phyloP scores from a whole-genome alignment of 2,113 vertebrate species.

The Symphodus melops region DNA sequence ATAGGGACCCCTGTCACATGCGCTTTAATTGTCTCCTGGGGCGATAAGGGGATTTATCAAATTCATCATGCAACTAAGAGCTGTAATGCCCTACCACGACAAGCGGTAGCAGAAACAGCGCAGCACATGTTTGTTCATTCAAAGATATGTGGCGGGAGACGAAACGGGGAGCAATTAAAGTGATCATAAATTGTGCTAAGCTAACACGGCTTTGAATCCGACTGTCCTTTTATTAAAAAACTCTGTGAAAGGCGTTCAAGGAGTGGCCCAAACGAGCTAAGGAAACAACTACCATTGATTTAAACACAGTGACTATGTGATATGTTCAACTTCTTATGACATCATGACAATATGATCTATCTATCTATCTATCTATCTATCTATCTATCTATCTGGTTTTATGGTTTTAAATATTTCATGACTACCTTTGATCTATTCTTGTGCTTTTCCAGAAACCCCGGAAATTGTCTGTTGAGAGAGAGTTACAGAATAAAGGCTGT shows the following conservation, averaged over 20 bases:
- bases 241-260: not conserved
- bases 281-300: conserved; percentile 11
- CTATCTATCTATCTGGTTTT: too few species aligned
- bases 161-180: conserved; percentile 54
- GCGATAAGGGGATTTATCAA: conserved; percentile 83
- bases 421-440: not conserved
- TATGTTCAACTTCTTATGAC: not conserved
- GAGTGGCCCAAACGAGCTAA: not conserved
- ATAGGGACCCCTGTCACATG: conserved; percentile 82
- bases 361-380: too few species aligned
- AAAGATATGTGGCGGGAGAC: conserved; percentile 44
- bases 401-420: not conserved
- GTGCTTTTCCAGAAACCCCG: not conserved
- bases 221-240: conserved; percentile 30
- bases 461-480: not conserved
- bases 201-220: conserved; percentile 23
- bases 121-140: conserved; percentile 65
- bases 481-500: not conserved
- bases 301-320: not conserved
- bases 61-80: conserved; percentile 67
- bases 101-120: conserved; percentile 53
- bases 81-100: conserved; percentile 44
- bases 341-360: too few species aligned
- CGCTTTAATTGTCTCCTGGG: conserved; percentile 82
- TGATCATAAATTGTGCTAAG: conserved; percentile 58